Evolutionary conservation across 2,888 invertebrate genomes (phyloP).

Genomic region (Gerris lacustris): DNA sequence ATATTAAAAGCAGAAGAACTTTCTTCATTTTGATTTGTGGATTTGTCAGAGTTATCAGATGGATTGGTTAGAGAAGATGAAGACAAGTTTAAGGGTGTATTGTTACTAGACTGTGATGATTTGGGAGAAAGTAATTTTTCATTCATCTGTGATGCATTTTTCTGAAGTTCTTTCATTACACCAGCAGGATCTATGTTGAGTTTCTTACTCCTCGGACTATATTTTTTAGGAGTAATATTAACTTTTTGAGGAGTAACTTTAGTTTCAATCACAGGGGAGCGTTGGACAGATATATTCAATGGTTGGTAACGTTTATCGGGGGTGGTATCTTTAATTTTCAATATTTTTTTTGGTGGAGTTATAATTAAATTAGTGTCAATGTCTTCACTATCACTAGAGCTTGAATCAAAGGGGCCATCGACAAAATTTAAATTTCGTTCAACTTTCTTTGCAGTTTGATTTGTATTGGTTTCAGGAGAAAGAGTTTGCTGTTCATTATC

Average conservation of each 20-base stretch:
- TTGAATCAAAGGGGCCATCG: constrained; percentile 8
- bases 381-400: not conserved
- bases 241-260: not conserved
- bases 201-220: constrained; percentile 6
- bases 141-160: constrained; percentile 13
- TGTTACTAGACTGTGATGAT: not conserved
- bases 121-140: not conserved
- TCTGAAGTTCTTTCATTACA: constrained; percentile 19
- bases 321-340: constrained; percentile 19
- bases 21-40: not conserved
- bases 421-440: not conserved
- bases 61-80: not conserved
- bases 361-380: not conserved
- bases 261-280: constrained; percentile 24
- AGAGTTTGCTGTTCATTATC: too few relatives aligned
- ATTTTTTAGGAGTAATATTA: not conserved
- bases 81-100: not conserved
- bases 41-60: not conserved
- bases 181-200: constrained; percentile 6
- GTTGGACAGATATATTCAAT: constrained; percentile 27
- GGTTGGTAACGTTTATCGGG: constrained; percentile 24
- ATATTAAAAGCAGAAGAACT: not conserved
- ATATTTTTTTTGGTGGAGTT: constrained; percentile 16
- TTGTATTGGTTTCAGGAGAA: too few relatives aligned
- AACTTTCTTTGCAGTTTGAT: too few relatives aligned